Percentiles rank a stretch among this genome's conserved stretches.
Conservation (phyloP, 2,113 vertebrate genomes). For the Abramis brama region DNA sequence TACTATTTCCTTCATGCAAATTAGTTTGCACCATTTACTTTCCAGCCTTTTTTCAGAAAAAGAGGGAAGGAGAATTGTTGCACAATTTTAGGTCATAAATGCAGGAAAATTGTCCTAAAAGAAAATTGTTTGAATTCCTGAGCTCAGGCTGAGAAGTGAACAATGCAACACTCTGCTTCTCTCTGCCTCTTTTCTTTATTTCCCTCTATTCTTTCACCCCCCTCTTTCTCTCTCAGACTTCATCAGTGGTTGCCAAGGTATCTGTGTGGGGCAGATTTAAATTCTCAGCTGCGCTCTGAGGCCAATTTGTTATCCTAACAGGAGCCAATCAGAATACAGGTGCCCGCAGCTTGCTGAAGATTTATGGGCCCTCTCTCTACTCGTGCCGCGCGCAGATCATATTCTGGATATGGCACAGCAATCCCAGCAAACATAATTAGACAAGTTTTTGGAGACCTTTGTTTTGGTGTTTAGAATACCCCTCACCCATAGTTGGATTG, state of each 20-base stretch:
- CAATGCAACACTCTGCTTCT: not conserved
- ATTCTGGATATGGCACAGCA: conserved; percentile 49
- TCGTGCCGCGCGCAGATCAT: conserved; percentile 36
- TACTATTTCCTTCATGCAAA: not conserved
- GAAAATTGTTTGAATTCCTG: conserved; percentile 43
- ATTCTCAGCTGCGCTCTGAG: conserved; percentile 49
- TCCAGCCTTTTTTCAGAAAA: not conserved
- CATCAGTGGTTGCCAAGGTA: conserved; percentile 56
- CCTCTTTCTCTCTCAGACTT: conserved; percentile 39
- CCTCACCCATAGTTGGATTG: conserved; percentile 9
- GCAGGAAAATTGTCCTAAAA: not conserved
- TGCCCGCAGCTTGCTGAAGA: conserved; percentile 49
- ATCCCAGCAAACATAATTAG: conserved; percentile 47
- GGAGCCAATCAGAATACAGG: conserved; percentile 57
- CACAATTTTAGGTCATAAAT: not conserved
- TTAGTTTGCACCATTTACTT: not conserved
- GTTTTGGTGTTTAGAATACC: conserved; percentile 46
- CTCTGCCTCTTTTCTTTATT: conserved; percentile 12
- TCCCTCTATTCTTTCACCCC: conserved; percentile 19
- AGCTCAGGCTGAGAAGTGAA: conserved; percentile 29
- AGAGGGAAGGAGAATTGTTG: not conserved
- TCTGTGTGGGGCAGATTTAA: conserved; percentile 59
- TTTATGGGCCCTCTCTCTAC: conserved; percentile 49
- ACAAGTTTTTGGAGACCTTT: conserved; percentile 51
- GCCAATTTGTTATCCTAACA: conserved; percentile 61